phyloP scores from a whole-genome alignment of 2,797 vertebrate species.

The Neosalanx taihuensis region DNA sequence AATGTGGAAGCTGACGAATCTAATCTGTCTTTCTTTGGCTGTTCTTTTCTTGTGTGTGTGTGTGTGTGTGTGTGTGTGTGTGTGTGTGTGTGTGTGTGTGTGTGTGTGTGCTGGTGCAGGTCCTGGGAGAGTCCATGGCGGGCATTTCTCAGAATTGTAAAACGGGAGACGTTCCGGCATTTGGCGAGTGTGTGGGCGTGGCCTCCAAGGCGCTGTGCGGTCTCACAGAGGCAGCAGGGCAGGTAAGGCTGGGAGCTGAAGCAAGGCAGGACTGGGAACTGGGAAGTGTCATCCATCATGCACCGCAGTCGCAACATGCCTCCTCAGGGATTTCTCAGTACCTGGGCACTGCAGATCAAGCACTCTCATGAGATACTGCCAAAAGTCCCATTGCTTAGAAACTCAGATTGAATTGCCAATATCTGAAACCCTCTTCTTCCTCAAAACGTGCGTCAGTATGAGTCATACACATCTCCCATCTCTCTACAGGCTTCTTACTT shows the following conservation, averaged over 20 bases:
- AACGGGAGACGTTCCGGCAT: conserved; percentile 86
- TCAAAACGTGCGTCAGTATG: not conserved
- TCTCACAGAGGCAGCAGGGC: conserved; percentile 94
- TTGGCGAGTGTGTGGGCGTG: conserved; percentile 90
- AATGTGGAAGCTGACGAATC: conserved; percentile 16
- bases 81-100: not conserved
- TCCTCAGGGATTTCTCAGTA: too few relatives aligned
- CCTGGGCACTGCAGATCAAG: too few relatives aligned
- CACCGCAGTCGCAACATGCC: too few relatives aligned
- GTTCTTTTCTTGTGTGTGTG: not conserved
- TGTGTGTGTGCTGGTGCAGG: conserved; percentile 64
- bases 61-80: too few relatives aligned
- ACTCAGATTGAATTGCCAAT: not conserved
- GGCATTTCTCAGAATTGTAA: conserved; percentile 99
- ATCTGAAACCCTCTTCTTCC: not conserved
- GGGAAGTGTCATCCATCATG: not conserved
- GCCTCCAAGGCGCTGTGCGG: conserved; percentile 96
- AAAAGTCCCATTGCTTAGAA: not conserved
- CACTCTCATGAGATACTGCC: not conserved
- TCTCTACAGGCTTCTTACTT: conserved; percentile 81
- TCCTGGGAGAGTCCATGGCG: conserved; percentile 96
- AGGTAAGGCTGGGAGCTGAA: conserved; percentile 75
- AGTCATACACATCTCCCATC: not conserved
- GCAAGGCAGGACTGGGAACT: not conserved
- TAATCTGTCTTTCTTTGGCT: conserved; percentile 16